Evolutionary conservation across 2,888 invertebrate genomes (phyloP).

Genomic region (Asteroscopus sphinx): DNA sequence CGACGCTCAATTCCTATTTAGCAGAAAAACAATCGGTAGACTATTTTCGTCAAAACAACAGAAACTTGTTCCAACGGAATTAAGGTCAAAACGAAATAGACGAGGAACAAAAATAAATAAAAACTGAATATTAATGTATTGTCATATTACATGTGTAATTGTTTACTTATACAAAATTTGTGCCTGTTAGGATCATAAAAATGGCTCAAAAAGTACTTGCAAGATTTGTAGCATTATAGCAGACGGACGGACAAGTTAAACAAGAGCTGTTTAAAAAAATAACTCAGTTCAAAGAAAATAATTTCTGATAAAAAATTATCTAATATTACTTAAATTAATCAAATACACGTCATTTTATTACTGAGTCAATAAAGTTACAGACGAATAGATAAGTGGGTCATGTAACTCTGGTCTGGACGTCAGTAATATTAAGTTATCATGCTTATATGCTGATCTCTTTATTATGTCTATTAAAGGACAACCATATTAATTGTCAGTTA

Average conservation of each 20-base stretch:
- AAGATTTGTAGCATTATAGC: too few relatives aligned
- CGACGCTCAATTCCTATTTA: slow-evolving; percentile 44
- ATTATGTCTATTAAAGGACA: slow-evolving; percentile 19
- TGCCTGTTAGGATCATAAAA: too few relatives aligned
- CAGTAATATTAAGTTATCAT: slow-evolving; percentile 11
- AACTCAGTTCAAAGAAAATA: slow-evolving; percentile 3
- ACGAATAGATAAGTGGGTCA: slow-evolving; percentile 43
- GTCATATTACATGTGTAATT: too few relatives aligned
- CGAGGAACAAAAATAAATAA: background rate
- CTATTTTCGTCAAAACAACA: slow-evolving; percentile 27
- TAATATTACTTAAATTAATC: slow-evolving; percentile 23
- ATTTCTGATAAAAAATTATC: slow-evolving; percentile 8
- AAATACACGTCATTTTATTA: slow-evolving; percentile 31
- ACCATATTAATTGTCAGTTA: background rate
- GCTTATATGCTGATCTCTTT: slow-evolving; percentile 16
- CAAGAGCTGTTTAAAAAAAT: too few relatives aligned
- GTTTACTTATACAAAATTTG: too few relatives aligned
- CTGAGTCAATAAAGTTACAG: slow-evolving; percentile 27
- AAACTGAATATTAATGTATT: too few relatives aligned
- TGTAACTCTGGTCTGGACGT: slow-evolving; percentile 10
- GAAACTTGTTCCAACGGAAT: slow-evolving; percentile 14
- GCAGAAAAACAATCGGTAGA: slow-evolving; percentile 48
- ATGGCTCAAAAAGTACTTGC: too few relatives aligned
- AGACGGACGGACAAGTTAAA: too few relatives aligned
- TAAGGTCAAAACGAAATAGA: slow-evolving; percentile 22